Evolutionary conservation across 30 jellyfish, hydroid and myxozoan genomes (phyloP), one percentile per base, ranked within the genome.

Genomic region (Chrysaora quinquecirrha): DNA sequence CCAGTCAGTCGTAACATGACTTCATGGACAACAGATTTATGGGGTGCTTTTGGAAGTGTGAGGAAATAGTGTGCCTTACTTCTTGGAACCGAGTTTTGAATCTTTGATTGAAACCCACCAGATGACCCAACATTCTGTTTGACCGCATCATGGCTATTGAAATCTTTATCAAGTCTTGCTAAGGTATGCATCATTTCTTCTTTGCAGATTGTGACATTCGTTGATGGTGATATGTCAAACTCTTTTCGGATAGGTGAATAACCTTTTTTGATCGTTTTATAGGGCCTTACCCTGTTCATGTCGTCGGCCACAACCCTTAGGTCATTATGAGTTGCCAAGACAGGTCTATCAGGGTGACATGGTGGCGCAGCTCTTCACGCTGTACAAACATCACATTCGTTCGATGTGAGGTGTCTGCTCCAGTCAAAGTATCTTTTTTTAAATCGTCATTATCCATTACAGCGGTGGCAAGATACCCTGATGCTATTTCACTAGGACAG

Each of bases 381-480:
- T 73, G 85, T 27, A 73, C 85, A 73, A 68, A 73, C 85, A 73
- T 73, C 20, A 46, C 85, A 30, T 73, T 50, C 2, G 85, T 73
- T 70, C 73, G 85, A 73, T 73, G 85, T 23, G 85, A 32, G 49
- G 85, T 73, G 47, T 29, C 85, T 21, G 85, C 71, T 6, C 85
- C 85, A 28, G 85, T 73, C 49, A 73, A 29, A 38, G 85, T 50
- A 48, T 73, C 73, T 46, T 73, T 77, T 73, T 73, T 38, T 43
- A 68, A 68, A 23, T 68, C 80, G 64, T 68, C 80, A 33, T 68
- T 68, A 22, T 68, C 80, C 64, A 68, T 30, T 30, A 73, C 77
- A 73, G 48, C 85, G 77, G 85, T 73, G 77, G 48, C 85, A 73
- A 48, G 85, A 73, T 35, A 38, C 34, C 48, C 48, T 49, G 77